Evolutionary conservation across 2,888 invertebrate genomes (phyloP).

Genomic region (Pantelozetes paolii): DNA sequence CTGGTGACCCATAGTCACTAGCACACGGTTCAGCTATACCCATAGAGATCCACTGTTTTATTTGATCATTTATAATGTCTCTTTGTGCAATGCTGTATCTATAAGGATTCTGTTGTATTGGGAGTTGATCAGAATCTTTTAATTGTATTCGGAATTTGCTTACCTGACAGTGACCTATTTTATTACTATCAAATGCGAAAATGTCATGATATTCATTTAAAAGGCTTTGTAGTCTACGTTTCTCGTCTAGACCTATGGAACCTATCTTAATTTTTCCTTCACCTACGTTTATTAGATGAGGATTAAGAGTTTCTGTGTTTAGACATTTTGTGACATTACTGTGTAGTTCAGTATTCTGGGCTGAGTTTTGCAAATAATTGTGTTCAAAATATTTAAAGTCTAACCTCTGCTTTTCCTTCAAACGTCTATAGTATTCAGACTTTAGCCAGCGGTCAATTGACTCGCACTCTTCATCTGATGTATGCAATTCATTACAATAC

Average conservation of each 20-base stretch:
- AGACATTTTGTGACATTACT: no score
- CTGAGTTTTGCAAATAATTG: no score
- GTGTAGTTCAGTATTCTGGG: no score
- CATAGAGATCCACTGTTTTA: neutral
- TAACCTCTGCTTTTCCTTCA: no score
- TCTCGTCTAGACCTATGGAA: neutral
- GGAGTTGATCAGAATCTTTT: neutral
- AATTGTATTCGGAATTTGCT: neutral
- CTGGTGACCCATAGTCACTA: conserved; percentile 10
- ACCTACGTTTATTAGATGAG: neutral
- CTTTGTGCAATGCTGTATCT: neutral
- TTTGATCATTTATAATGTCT: neutral
- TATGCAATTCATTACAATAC: no score
- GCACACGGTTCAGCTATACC: neutral
- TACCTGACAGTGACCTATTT: neutral
- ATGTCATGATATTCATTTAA: neutral
- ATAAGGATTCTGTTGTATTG: neutral
- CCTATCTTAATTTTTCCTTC: neutral
- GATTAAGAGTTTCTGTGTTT: no score
- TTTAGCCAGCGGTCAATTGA: no score
- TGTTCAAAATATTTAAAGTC: no score
- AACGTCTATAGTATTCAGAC: no score
- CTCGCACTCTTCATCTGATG: no score
- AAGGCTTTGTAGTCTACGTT: neutral
- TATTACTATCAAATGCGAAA: neutral